These are phyloP conservation scores for Frankliniella intonsa DNA, from an alignment of 2,888 invertebrate genomes.

Conservation along the genomic window DNA sequence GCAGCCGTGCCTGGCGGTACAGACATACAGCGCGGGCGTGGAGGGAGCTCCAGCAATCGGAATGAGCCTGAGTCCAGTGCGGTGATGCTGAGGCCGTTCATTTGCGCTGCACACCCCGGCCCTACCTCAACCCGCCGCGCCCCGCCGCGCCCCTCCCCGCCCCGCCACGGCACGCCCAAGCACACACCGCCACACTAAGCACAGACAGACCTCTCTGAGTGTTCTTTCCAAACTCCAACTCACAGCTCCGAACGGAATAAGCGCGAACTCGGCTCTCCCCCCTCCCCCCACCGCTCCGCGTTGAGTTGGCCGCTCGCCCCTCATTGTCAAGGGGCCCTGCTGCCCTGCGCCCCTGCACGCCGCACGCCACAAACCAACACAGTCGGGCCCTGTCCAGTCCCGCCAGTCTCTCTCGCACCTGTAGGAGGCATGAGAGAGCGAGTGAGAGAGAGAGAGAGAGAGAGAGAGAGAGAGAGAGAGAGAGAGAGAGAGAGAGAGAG, in stretches of 20 bases:
- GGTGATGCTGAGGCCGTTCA: not conserved
- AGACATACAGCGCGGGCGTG: no score
- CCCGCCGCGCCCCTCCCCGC: not conserved
- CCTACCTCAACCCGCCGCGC: not conserved
- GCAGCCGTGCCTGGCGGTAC: no score
- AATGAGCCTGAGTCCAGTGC: not conserved
- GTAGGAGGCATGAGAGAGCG: no score
- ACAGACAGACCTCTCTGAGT: not conserved
- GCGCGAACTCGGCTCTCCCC: not conserved
- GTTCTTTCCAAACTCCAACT: not conserved
- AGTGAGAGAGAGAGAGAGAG: constrained; percentile 22
- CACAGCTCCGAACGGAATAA: not conserved
- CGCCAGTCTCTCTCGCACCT: no score
- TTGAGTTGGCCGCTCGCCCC: not conserved
- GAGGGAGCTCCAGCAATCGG: not conserved
- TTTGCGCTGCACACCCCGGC: not conserved
- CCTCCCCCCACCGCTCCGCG: no score
- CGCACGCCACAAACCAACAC: not conserved
- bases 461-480: constrained; percentile 32
- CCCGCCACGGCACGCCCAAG: not conserved
- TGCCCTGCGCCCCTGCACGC: not conserved
- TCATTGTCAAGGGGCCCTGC: no score
- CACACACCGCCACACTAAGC: not conserved
- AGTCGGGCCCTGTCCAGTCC: not conserved
- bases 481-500: constrained; percentile 36